Evolutionary conservation across 2,888 invertebrate genomes (phyloP).

Genomic region (Oxytorus armatus): DNA sequence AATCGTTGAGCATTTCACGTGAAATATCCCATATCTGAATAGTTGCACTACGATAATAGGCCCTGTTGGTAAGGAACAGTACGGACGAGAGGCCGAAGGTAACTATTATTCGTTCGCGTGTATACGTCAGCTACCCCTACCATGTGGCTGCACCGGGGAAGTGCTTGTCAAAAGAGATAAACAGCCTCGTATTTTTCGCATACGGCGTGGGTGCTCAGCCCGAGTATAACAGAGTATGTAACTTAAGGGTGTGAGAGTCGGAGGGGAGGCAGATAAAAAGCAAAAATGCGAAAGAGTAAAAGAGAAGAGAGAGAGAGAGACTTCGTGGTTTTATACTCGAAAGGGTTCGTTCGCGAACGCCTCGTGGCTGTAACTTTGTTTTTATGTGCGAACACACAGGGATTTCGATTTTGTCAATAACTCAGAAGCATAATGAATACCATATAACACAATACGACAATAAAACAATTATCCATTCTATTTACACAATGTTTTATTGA

Average conservation of each 20-base stretch:
- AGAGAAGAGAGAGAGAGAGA: slow-evolving; percentile 21
- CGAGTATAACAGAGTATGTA: slow-evolving; percentile 43
- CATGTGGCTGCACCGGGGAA: slow-evolving; percentile 53
- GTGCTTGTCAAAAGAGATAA: slow-evolving; percentile 72
- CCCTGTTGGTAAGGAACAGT: slow-evolving; percentile 7
- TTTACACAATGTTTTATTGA: too few species aligned
- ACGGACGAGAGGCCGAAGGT: slow-evolving; percentile 37
- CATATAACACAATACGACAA: too few species aligned
- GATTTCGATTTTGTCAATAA: slow-evolving; percentile 2
- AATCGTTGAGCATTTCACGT: slow-evolving; percentile 7
- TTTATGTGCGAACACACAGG: background rate
- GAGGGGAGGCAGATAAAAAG: slow-evolving; percentile 38
- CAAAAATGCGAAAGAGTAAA: slow-evolving; percentile 27
- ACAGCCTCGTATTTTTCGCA: slow-evolving; percentile 70
- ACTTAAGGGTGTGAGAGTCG: slow-evolving; percentile 47
- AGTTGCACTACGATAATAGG: slow-evolving; percentile 11
- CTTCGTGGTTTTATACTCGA: slow-evolving; percentile 41
- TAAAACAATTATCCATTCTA: too few species aligned
- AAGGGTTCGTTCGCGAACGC: slow-evolving; percentile 26
- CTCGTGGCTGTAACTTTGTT: background rate
- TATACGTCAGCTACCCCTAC: slow-evolving; percentile 52
- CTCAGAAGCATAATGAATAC: slow-evolving; percentile 3
- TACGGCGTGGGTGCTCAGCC: slow-evolving; percentile 52
- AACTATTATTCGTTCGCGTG: slow-evolving; percentile 69
- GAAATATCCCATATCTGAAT: slow-evolving; percentile 16